Evolutionary conservation across 2,888 invertebrate species (phyloP), one percentile per base, ranked within the genome.

Genomic region (Idaea dimidiata): DNA sequence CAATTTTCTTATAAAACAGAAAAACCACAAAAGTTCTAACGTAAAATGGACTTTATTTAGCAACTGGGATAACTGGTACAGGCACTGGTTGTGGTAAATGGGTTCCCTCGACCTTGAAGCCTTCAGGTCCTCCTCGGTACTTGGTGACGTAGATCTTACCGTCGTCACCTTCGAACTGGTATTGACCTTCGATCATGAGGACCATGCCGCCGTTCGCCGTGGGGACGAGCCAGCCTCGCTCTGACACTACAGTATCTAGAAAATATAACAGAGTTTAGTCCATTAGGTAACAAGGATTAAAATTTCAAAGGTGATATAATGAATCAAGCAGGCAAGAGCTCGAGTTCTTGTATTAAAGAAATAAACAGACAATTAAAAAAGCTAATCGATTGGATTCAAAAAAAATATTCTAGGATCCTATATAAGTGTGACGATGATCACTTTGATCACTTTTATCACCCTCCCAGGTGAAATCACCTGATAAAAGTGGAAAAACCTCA

Each of bases 211-310:
- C 82, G 62, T 80, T 72, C 16, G 59, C 59, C 31, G 72, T 70
- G 0, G 80, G 81, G 1, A 85, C 75, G 0, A 86, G 71, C 4
- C 74, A 73, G 0, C 86, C 85, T 0, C 83, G 80, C 63, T 86
- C 82, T 0, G 84, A 84, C 8, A 84, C 82, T 2, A 85, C 82
- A 0, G 85, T 86, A 55, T 82, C 84, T 84, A 74, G 1, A 67
- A 72, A 54, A 57, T 2, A 16, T 16, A 33, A 54, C 6, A 16
- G 16, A n/a, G 16, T 55, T 16, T 43, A n/a, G 43, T 43, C 14
- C 7, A 7, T 33, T 6, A 33, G 7, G 33, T 33, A 6, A 33
- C 7, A 6, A 32, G 4, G 32, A 6, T 33, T 33, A 6, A 33
- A 33, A 10, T 1, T 33, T 33, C 5, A 6, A 33, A 6, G 33